Base-by-base conservation (phyloP, 2,888 invertebrate species). In the Schizotus pectinicornis region DNA sequence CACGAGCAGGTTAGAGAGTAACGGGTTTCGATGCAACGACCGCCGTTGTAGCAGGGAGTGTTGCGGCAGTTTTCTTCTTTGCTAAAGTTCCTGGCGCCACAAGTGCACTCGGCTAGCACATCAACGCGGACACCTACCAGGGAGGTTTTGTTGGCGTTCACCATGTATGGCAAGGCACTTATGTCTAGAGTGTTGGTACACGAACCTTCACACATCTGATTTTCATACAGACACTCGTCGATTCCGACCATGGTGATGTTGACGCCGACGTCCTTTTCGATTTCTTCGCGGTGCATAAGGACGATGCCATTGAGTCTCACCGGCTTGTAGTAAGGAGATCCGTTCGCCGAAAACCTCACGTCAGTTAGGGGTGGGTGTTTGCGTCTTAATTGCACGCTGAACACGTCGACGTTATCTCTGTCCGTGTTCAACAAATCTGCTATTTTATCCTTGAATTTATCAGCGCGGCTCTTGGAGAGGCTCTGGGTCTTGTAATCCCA, bases 181-280 rank as follows among this genome's bases (percentile, higher is more conserved):
- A 94, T 94, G 74, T 94, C 93, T 63, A 98, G 83, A 11, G 89
- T 88, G 80, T 98, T 98, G 13, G 95, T 95, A 79, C 98, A 98
- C 52, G 97, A 96, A 7, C 95, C 95, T 81, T 96, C 95, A 79
- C 95, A 96, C 86, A 92, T 92, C 77, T 92, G 91, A 77, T 95
- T 95, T 83, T 96, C 95, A 77, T 95, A 94, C 61, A 95, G 83
- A 78, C 95, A 96, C 81, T 96, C 95, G 74, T 96, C 98, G 68
- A 99, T 97, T 62, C 97, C 97, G 11, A 98, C 96, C 96, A 97
- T 96, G 8, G 94, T 94, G 58, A 98, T 95, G 76, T 94, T 95
- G 61, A 97, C 92, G 38, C 95, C 96, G n/a, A 97, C 93, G 63
- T 91, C 90, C 71, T 90, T 87, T 80, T 96, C 95, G 74, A 97